Evolutionary conservation across 2,888 invertebrate species (phyloP), one percentile per base, ranked within the genome.

Genomic region (Dorcus parallelipipedus): DNA sequence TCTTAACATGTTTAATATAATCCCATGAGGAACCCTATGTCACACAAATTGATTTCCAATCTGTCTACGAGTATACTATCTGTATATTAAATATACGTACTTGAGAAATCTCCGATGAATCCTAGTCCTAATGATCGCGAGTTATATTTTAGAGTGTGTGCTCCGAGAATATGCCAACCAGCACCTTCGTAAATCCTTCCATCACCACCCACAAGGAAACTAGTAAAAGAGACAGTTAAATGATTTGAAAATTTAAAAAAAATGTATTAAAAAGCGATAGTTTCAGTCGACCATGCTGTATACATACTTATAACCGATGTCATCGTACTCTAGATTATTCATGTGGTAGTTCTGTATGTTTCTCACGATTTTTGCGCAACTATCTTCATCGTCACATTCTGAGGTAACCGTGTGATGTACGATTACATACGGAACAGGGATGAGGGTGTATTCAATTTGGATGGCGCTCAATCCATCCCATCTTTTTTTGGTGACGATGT

Each of bases 271-370:
- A 20, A 20, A 20, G 3, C 20, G 20, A 20, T 20, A 20, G 2
- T 3, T 20, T 20, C 20, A 1, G 20, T 20, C 26, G 26, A 33
- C 26, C 26, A 33, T 1, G 26, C 26, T 33, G 26, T 33, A 86
- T 78, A 85, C 54, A 67, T 86, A 86, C 60, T 85, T 84, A 67
- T 80, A 82, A 33, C 81, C 86, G 54, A 87, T 83, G 67, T 87
- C 86, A 47, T 75, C 72, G 70, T 81, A 85, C 9, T 79, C 75
- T 17, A 79, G 61, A 1, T 67, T 67, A 49, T 81, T 75, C 71
- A 81, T 81, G 17, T 86, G 86, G 63, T 80, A 80, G 50, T 75
- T 71, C 61, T 85, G 83, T 40, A 85, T 83, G 23, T 71, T 76
- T 23, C 71, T 76, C 3, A 81, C 68, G 0, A 74, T 63, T 4